These are phyloP conservation scores for Tipula helvola DNA, from an alignment of 2,888 invertebrate species.

Conservation along the genomic window DNA sequence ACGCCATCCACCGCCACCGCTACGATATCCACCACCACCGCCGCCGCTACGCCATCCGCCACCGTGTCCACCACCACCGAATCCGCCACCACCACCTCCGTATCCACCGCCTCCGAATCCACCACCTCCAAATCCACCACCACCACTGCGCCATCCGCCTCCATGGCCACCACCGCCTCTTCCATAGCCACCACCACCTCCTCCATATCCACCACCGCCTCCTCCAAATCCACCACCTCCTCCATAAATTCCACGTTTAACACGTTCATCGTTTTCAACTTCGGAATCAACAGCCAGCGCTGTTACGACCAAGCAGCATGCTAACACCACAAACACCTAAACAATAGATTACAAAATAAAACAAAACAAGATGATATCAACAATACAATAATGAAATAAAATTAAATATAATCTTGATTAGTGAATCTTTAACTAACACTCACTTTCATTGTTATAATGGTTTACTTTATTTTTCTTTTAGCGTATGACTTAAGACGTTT, in stretches of 20 bases:
- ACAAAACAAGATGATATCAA: not conserved
- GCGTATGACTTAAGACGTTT: not conserved
- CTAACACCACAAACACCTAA: not conserved
- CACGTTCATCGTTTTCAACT: not conserved
- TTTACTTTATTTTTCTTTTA: not conserved
- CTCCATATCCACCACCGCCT: not conserved
- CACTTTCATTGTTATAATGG: not conserved
- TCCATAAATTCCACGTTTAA: not conserved
- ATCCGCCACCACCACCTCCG: not conserved
- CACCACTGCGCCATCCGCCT: not conserved
- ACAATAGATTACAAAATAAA: not conserved
- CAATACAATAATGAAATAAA: not conserved
- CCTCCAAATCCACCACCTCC: not conserved
- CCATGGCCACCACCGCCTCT: not conserved
- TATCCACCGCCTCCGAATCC: slow-evolving; percentile 28
- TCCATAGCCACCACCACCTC: not conserved
- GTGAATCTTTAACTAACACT: not conserved
- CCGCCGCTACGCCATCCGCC: not conserved
- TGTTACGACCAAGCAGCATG: not conserved
- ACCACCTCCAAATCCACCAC: slow-evolving; percentile 22
- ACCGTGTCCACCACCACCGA: not conserved
- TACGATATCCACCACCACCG: not conserved
- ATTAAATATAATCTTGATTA: not conserved
- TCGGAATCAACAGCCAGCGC: not conserved
- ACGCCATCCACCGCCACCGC: not conserved